Evolutionary conservation across 2,113 vertebrate genomes (phyloP).

Genomic region (Girardinichthys multiradiatus): DNA sequence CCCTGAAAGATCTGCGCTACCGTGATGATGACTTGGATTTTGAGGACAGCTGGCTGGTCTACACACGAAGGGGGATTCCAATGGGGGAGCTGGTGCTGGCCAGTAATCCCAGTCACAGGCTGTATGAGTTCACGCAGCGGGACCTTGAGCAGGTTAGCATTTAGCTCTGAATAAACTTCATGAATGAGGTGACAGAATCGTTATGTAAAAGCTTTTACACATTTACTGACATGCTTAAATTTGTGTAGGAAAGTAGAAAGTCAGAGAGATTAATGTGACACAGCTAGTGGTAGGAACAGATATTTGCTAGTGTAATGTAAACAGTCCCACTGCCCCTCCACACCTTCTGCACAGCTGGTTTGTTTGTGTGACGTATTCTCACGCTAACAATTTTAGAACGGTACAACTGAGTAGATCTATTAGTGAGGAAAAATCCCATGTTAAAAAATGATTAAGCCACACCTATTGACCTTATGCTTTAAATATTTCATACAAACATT

Average conservation of each 20-base stretch:
- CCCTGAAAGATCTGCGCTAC: constrained; percentile 83
- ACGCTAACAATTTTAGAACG: too few species aligned
- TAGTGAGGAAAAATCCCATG: too few species aligned
- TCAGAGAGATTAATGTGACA: too few species aligned
- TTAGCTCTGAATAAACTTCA: background rate
- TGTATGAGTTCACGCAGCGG: constrained; percentile 87
- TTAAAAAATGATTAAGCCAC: too few species aligned
- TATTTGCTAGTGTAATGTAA: too few species aligned
- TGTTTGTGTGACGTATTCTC: too few species aligned
- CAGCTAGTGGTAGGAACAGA: too few species aligned
- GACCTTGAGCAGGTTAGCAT: constrained; percentile 78
- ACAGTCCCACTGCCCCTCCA: too few species aligned
- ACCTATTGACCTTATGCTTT: too few species aligned
- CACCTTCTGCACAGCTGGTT: too few species aligned
- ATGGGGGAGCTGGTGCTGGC: constrained; percentile 86
- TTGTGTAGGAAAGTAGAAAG: background rate
- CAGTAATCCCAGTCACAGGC: constrained; percentile 79
- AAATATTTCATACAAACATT: too few species aligned
- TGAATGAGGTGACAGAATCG: background rate
- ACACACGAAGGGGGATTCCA: constrained; percentile 85
- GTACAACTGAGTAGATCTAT: too few species aligned
- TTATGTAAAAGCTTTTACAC: background rate
- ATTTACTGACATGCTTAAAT: background rate
- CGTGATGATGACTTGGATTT: constrained; percentile 89
- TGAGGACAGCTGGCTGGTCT: constrained; percentile 86